Evolutionary conservation across 1,140 invertebrate species (phyloP), one percentile per base, ranked within the genome.

Genomic region (Drosophila nigrodunni): DNA sequence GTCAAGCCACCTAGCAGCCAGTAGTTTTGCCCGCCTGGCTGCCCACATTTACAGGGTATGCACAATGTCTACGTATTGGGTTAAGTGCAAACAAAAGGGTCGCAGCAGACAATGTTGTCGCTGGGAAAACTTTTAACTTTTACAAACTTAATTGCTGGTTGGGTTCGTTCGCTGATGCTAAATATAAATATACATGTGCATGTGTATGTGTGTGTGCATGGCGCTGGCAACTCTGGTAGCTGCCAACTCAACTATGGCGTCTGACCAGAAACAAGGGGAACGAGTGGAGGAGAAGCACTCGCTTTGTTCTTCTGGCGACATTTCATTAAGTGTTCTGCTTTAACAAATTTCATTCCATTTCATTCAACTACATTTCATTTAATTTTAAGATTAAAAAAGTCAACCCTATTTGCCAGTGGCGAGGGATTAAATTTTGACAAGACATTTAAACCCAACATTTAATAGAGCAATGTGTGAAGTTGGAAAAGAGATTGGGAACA

Each of bases 61-160:
- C 5, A 69, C 65, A 55, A 57, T 61, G 49, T 43, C 39, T 60
- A 61, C 57, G 39, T 44, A 59, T 73, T 73, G 62, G 74, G 83
- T 65, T 65, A 80, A 77, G 69, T 80, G 82, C 65, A 79, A 83
- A 83, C 83, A 87, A 88, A 77, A 77, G 85, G 85, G 85, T 80
- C 77, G 64, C 55, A 46, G 37, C 83, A 83, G 83, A 87, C 83
- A 88, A 88, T 83, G 85, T 87, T 88, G 83, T 87, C 83, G 80
- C 80, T 89, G 74, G 34, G 66, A 80, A 80, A 89, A 88, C 67
- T 88, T 88, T 88, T 76, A 83, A 88, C 85, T 88, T 87, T 78
- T 57, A 68, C 85, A 89, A 88, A 89, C 85, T 83, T 89, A 88
- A 89, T 88, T 88, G 85, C 77, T 85, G 68, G 50, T 37, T 39